Conservation (phyloP, 2,797 vertebrate genomes). For the Aselliscus stoliczkanus region DNA sequence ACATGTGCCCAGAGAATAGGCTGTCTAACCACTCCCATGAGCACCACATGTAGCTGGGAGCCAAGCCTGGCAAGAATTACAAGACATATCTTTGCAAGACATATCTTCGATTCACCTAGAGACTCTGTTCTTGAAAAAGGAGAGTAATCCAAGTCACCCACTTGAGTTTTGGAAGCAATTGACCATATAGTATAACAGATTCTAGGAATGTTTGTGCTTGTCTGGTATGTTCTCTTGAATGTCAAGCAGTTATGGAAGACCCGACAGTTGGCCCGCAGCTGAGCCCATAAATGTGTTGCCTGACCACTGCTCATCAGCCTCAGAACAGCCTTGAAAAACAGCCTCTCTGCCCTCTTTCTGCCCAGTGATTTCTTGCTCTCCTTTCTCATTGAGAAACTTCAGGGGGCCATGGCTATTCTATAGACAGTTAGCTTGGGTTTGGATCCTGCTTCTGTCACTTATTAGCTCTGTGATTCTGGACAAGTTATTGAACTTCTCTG, state of each 20-base stretch:
- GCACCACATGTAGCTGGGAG: neutral
- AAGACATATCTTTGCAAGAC: too few relatives aligned
- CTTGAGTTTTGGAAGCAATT: neutral
- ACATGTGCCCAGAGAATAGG: neutral
- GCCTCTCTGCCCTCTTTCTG: neutral
- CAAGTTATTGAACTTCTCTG: neutral
- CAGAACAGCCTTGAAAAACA: neutral
- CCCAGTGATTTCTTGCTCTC: neutral
- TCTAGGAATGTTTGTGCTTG: neutral
- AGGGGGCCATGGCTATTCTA: neutral
- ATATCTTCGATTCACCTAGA: neutral
- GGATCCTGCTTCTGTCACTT: neutral
- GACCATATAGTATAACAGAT: neutral
- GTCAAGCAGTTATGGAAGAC: neutral
- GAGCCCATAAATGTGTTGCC: too few relatives aligned
- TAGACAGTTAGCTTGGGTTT: neutral
- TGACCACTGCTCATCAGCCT: neutral
- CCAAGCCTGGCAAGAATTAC: neutral
- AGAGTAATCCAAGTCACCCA: neutral
- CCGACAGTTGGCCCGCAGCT: neutral
- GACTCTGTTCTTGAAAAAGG: neutral
- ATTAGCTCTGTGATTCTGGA: neutral
- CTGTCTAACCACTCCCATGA: neutral
- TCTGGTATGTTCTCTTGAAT: neutral
- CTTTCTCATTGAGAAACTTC: neutral